These are phyloP conservation scores for Brienomyrus longianalis DNA, from an alignment of 2,113 vertebrate species.

Conservation along the genomic window DNA sequence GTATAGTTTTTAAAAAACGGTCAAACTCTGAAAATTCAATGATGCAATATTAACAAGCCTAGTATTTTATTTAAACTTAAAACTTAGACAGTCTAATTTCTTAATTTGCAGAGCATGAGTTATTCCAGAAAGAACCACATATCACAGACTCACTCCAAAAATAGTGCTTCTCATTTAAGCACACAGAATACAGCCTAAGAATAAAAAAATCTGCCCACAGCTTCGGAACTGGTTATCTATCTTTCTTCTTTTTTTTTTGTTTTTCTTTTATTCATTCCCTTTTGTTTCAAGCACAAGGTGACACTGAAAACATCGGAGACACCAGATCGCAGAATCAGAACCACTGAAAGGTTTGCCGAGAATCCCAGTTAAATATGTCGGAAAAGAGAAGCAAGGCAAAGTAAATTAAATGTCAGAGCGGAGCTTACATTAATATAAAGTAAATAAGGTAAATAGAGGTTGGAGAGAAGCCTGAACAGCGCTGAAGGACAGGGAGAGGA, in stretches of 20 bases:
- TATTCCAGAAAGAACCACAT: not conserved
- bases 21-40: not conserved
- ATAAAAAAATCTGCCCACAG: not conserved
- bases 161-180: conserved; percentile 9
- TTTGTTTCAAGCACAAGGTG: not conserved
- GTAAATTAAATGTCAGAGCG: conserved; percentile 36
- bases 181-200: not conserved
- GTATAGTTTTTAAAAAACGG: not conserved
- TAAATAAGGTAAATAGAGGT: conserved; percentile 35
- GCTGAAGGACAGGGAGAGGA: conserved; percentile 22
- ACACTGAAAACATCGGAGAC: not conserved
- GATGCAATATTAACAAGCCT: not conserved
- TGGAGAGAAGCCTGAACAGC: not conserved
- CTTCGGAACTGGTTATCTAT: not conserved
- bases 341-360: not conserved
- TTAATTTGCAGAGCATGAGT: not conserved
- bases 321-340: not conserved
- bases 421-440: conserved; percentile 33
- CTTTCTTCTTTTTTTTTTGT: not conserved
- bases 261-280: not conserved
- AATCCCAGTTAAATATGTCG: not conserved
- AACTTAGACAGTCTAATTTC: not conserved
- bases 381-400: conserved; percentile 7
- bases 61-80: not conserved
- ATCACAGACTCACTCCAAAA: conserved; percentile 2